Evolutionary conservation across 2,888 invertebrate genomes (phyloP).

Genomic region (Palloptera scutellata): DNA sequence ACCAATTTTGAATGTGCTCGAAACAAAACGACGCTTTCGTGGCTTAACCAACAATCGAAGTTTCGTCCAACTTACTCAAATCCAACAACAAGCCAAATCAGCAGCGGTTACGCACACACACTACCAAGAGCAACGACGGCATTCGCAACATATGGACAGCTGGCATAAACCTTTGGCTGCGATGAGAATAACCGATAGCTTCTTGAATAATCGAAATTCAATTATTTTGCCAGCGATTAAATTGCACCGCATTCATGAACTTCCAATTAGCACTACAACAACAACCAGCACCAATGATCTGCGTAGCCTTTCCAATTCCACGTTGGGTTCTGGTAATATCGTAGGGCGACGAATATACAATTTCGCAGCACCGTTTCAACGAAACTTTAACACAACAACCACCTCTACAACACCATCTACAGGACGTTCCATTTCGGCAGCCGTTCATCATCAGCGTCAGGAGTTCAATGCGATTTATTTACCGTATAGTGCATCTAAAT

Average conservation of each 20-base stretch:
- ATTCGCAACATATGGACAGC: conserved; percentile 32
- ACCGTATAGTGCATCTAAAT: conserved; percentile 62
- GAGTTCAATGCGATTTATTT: conserved; percentile 55
- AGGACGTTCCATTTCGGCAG: conserved; percentile 61
- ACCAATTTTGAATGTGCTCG: conserved; percentile 59
- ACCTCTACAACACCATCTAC: conserved; percentile 46
- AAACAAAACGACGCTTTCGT: conserved; percentile 55
- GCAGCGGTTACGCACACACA: conserved; percentile 48
- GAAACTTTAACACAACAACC: conserved; percentile 33
- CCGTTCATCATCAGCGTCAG: conserved; percentile 52
- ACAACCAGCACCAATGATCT: conserved; percentile 27
- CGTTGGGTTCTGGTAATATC: conserved; percentile 1
- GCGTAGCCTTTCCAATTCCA: conserved; percentile 19
- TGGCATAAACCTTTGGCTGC: conserved; percentile 54
- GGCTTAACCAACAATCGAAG: conserved; percentile 52
- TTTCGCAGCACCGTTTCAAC: background rate
- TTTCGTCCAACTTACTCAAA: conserved; percentile 59
- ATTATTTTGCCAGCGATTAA: conserved; percentile 57
- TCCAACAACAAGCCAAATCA: conserved; percentile 54
- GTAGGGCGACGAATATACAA: conserved; percentile 4
- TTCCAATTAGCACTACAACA: conserved; percentile 24
- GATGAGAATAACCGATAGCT: conserved; percentile 40
- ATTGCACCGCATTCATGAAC: conserved; percentile 37
- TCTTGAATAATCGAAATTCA: conserved; percentile 55
- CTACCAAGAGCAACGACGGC: background rate